Conservation (phyloP, 2,797 vertebrate genomes). For the Periophthalmus magnuspinnatus region DNA sequence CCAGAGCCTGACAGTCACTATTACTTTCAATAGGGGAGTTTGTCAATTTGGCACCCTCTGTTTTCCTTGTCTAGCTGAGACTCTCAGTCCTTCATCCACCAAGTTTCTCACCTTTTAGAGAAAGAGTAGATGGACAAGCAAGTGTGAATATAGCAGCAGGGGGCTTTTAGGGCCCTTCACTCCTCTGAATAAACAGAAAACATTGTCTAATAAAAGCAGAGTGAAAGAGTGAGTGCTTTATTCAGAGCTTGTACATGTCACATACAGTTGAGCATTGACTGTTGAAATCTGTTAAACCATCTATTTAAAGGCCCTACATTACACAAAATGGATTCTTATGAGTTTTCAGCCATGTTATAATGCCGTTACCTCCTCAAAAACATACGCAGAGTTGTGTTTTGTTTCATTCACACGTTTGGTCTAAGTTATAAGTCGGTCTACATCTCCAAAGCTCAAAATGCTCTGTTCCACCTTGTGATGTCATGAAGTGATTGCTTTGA, state of each 20-base stretch:
- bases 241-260: conserved; percentile 27
- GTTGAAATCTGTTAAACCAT: too few species aligned
- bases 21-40: conserved; percentile 22
- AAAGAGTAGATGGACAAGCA: conserved; percentile 28
- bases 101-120: conserved; percentile 27
- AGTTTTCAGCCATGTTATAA: too few species aligned
- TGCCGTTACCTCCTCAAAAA: too few species aligned
- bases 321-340: too few species aligned
- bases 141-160: conserved; percentile 56
- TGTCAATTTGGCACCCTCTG: conserved; percentile 25
- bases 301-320: too few species aligned
- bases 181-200: conserved; percentile 36
- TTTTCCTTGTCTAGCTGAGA: conserved; percentile 24
- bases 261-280: conserved; percentile 8
- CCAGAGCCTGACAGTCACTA: conserved; percentile 9
- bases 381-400: too few species aligned
- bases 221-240: conserved; percentile 42
- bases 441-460: too few species aligned
- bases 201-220: conserved; percentile 42
- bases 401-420: too few species aligned
- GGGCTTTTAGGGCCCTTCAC: conserved; percentile 31
- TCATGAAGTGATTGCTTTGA: too few species aligned
- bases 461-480: too few species aligned
- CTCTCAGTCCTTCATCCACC: conserved; percentile 30
- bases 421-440: too few species aligned